Percentiles rank a stretch among this genome's conserved stretches.
phyloP scores from a whole-genome alignment of 2,113 vertebrate species.

The Pedetes capensis region DNA sequence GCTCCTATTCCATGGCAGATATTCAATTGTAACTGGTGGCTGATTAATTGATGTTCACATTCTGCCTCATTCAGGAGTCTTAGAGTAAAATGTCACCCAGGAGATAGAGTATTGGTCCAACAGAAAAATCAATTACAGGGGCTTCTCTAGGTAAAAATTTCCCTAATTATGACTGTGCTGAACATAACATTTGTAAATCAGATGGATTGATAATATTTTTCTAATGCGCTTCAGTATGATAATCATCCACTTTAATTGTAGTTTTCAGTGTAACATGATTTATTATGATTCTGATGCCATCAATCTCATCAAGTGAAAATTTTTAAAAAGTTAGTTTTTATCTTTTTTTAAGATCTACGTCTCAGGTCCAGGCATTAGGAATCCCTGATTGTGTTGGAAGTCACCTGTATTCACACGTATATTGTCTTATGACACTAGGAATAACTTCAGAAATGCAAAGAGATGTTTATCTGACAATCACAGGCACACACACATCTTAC shows the following conservation, averaged over 20 bases:
- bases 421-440: not conserved
- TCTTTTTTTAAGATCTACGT: not conserved
- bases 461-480: not conserved
- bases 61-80: not conserved
- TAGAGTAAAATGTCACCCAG: not conserved
- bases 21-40: not conserved
- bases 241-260: constrained; percentile 44
- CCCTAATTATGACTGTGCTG: not conserved
- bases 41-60: not conserved
- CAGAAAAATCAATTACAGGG: not conserved
- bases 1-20: not conserved
- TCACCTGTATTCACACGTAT: not conserved
- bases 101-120: not conserved
- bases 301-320: not conserved
- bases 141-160: not conserved
- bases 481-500: not conserved
- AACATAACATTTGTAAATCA: constrained; percentile 48
- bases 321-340: not conserved
- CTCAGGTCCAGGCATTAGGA: not conserved
- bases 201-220: constrained; percentile 50
- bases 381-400: not conserved
- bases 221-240: constrained; percentile 8
- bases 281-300: not conserved
- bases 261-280: constrained; percentile 40
- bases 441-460: not conserved